Evolutionary conservation across 2,113 vertebrate genomes (phyloP), one percentile per base, ranked within the genome.

Genomic region (Brachyhypopomus occidentalis): DNA sequence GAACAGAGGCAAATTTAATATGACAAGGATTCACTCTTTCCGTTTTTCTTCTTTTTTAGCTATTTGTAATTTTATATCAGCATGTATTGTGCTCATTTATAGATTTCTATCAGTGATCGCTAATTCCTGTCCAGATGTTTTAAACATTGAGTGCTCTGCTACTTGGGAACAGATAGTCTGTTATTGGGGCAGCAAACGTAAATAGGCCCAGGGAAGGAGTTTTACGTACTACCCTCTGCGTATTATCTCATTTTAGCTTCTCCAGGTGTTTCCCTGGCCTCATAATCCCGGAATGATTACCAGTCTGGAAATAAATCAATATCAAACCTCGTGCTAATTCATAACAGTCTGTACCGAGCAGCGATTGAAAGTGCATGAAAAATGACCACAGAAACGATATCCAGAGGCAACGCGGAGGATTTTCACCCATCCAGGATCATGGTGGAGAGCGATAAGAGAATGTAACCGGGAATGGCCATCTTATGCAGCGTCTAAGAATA

Each of bases 261-360:
- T 60, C 72, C 67, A 70, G 74, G 84, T 86, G 76, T 84, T 88
- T 88, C 79, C 86, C 80, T 64, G 77, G 48, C 60, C 87, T 85
- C 75, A 79, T 86, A 79, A 83, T 83, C 64, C 73, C 62, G 59
- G 88, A 84, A 90, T 85, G 86, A 90, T 91, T 85, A 88, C 75
- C 87, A 56, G 60, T 85, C 88, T 80, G 83, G 83, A 89, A 90
- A 90, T 87, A 88, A 91, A 92, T 93, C 90, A 89, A 87, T 88
- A 88, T 81, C 56, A 87, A 84, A 72, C 41, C 82, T 85, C 84
- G 60, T 22, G 82, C 84, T 91, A 87, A 90, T 91, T 90, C 84
- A 89, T 91, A 90, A 90, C 81, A 86, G 84, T 88, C 86, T 85
- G 66, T 66, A 76, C 77, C 66, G 64, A 67, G 81, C 74, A 83